Conservation (phyloP, 2,113 vertebrate genomes). For the Xyliphius kryptos region DNA sequence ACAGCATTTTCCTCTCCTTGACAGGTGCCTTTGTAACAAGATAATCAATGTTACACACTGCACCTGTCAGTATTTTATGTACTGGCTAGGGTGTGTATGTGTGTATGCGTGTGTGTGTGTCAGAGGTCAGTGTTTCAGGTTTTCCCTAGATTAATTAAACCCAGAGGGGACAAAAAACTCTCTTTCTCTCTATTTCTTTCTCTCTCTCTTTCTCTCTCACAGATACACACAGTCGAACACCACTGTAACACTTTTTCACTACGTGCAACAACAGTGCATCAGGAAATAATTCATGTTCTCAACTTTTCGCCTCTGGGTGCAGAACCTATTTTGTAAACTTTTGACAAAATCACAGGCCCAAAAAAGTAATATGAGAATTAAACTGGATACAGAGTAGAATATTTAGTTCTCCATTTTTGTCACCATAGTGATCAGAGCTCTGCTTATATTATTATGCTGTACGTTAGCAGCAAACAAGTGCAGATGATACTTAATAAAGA, state of each 20-base stretch:
- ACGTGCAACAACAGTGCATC: conserved; percentile 6
- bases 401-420: not conserved
- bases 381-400: conserved; percentile 15
- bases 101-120: conserved; percentile 18
- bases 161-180: conserved; percentile 49
- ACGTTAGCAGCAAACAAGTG: not conserved
- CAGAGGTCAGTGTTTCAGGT: conserved; percentile 53
- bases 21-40: too few relatives aligned
- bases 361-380: conserved; percentile 10
- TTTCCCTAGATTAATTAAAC: conserved; percentile 61
- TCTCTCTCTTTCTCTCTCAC: conserved; percentile 8
- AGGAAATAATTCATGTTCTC: conserved; percentile 22
- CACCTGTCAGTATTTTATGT: too few relatives aligned
- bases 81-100: too few relatives aligned
- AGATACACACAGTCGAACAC: conserved; percentile 14
- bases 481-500: not conserved
- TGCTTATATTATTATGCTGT: not conserved
- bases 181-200: too few relatives aligned
- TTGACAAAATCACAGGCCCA: not conserved
- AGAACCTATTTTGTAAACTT: conserved; percentile 19
- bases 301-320: conserved; percentile 21
- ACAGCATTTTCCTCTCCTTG: too few relatives aligned
- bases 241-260: conserved; percentile 10
- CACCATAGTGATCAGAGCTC: not conserved
- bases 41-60: too few relatives aligned